These are phyloP conservation scores for Gastrophysa polygoni DNA, from an alignment of 2,888 invertebrate species.

Conservation along the genomic window DNA sequence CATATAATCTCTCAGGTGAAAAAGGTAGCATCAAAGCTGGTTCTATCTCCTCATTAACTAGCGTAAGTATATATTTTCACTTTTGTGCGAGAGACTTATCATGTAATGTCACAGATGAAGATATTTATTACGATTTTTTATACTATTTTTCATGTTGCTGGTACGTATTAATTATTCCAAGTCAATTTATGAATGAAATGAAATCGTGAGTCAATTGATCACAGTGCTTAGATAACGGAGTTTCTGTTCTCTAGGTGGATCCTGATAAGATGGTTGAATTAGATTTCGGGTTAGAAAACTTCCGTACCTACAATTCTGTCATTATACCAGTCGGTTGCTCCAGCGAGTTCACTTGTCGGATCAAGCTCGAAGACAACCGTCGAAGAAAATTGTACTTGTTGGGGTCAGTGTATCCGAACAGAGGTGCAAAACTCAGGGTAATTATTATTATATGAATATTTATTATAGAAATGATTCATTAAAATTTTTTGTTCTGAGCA, in stretches of 20 bases:
- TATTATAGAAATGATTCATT: too few species aligned
- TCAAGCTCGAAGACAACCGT: slow-evolving; percentile 77
- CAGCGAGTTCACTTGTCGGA: slow-evolving; percentile 50
- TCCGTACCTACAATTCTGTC: slow-evolving; percentile 59
- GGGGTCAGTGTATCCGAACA: slow-evolving; percentile 59
- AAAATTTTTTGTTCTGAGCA: too few species aligned
- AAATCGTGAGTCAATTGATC: too few species aligned
- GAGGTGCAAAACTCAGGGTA: slow-evolving; percentile 54
- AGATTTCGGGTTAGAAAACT: slow-evolving; percentile 82
- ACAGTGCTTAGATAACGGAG: too few species aligned
- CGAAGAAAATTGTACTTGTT: slow-evolving; percentile 77
- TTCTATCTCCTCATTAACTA: slow-evolving; percentile 50
- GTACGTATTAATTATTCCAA: too few species aligned
- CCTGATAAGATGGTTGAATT: slow-evolving; percentile 76
- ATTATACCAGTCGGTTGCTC: slow-evolving; percentile 48
- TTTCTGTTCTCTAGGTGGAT: slow-evolving; percentile 65
- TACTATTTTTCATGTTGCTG: too few species aligned
- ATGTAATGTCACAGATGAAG: too few species aligned
- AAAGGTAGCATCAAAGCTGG: slow-evolving; percentile 49
- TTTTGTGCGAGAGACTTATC: too few species aligned
- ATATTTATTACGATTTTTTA: too few species aligned
- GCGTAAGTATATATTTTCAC: slow-evolving; percentile 49
- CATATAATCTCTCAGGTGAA: slow-evolving; percentile 63
- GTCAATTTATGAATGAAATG: too few species aligned
- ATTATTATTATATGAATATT: too few species aligned